These are phyloP conservation scores for Zophobas morio DNA, from an alignment of 1,140 invertebrate species.

Conservation along the genomic window DNA sequence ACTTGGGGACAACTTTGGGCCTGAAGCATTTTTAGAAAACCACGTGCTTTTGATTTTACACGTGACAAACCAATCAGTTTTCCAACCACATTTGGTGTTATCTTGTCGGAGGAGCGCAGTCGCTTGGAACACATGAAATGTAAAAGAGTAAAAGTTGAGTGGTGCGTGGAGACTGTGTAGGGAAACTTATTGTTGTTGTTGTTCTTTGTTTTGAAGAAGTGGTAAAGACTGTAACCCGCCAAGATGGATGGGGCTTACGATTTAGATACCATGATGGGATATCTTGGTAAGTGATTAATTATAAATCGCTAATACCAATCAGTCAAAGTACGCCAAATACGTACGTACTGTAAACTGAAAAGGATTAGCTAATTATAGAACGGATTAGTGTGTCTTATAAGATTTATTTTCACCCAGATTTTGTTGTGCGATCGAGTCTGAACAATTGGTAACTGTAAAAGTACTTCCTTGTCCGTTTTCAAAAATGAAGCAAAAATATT, in stretches of 20 bases:
- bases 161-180: constrained; percentile 15
- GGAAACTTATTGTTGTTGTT: not conserved
- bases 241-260: constrained; percentile 52
- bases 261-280: constrained; percentile 55
- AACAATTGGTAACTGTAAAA: too few species aligned
- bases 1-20: not conserved
- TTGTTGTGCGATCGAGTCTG: too few species aligned
- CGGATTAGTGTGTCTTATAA: too few species aligned
- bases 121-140: constrained; percentile 45
- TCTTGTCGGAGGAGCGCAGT: constrained; percentile 39
- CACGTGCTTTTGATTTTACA: constrained; percentile 25
- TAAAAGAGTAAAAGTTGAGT: constrained; percentile 36
- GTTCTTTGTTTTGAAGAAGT: constrained; percentile 23
- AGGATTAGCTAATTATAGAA: too few species aligned
- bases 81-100: constrained; percentile 35
- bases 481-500: too few species aligned
- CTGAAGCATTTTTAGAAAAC: constrained; percentile 16
- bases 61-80: constrained; percentile 26
- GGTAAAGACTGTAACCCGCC: constrained; percentile 9
- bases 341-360: too few species aligned
- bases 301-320: not conserved
- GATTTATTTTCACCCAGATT: too few species aligned
- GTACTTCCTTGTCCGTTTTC: too few species aligned
- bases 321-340: too few species aligned
- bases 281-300: constrained; percentile 50